Percentiles rank a stretch among this genome's conserved stretches.
phyloP scores from a whole-genome alignment of 2,113 vertebrate genomes.

The Rutilus rutilus region DNA sequence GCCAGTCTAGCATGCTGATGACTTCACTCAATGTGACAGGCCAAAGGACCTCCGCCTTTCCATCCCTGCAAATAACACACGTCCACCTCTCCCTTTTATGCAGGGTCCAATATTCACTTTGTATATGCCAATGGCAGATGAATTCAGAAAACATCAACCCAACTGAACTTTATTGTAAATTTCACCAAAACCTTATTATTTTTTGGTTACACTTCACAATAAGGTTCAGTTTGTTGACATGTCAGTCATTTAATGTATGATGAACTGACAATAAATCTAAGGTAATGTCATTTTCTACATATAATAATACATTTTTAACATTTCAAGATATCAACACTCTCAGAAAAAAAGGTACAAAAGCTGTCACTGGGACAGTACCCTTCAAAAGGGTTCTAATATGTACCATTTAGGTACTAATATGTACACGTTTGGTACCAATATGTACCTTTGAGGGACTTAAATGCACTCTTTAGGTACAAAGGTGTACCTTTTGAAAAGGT shows the following conservation, averaged over 20 bases:
- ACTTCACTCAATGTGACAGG: conserved; percentile 54
- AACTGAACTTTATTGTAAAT: background rate
- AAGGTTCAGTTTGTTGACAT: background rate
- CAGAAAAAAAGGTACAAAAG: too few species aligned
- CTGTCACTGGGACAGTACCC: too few species aligned
- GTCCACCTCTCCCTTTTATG: background rate
- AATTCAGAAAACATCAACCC: background rate
- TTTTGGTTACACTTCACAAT: background rate
- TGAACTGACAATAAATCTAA: background rate
- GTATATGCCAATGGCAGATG: background rate
- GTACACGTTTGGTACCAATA: too few species aligned
- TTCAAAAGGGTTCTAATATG: too few species aligned
- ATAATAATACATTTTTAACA: background rate
- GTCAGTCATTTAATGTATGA: background rate
- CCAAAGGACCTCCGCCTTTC: conserved; percentile 34
- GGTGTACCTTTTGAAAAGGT: too few species aligned
- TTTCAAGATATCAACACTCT: conserved; percentile 1
- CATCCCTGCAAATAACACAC: conserved; percentile 59
- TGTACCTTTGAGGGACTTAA: too few species aligned
- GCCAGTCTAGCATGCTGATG: conserved; percentile 34
- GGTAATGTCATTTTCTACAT: background rate
- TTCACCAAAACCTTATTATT: too few species aligned
- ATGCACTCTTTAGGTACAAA: too few species aligned
- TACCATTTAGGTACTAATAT: too few species aligned
- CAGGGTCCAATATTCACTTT: background rate